Evolutionary conservation across 2,797 vertebrate species (phyloP).

Genomic region (Apogon hyalosoma): DNA sequence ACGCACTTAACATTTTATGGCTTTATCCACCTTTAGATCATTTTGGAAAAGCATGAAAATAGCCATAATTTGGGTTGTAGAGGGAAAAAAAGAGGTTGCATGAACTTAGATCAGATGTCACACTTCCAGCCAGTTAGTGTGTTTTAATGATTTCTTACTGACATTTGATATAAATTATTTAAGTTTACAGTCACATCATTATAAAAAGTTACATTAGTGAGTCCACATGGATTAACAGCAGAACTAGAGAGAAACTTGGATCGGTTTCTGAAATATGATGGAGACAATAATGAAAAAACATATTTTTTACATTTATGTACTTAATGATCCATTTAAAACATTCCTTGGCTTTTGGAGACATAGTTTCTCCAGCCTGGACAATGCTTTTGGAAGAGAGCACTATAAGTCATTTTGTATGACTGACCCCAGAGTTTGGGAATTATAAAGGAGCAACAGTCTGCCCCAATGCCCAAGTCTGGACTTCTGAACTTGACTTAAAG

Average conservation of each 20-base stretch:
- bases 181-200: conserved; percentile 12
- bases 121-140: conserved; percentile 14
- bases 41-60: not conserved
- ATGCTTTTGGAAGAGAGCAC: not conserved
- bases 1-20: conserved; percentile 12
- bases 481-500: too few species aligned
- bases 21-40: conserved; percentile 1
- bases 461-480: too few species aligned
- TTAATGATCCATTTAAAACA: conserved; percentile 11
- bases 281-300: not conserved
- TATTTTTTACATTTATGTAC: conserved; percentile 8
- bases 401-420: not conserved
- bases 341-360: conserved; percentile 1
- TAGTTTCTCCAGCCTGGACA: conserved; percentile 7
- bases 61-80: not conserved
- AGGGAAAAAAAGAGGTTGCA: not conserved
- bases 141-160: conserved; percentile 18
- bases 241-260: conserved; percentile 18
- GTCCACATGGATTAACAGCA: conserved; percentile 3
- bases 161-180: conserved; percentile 24
- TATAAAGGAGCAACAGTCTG: not conserved
- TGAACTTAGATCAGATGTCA: not conserved
- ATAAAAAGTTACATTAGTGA: conserved; percentile 8
- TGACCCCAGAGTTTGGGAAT: not conserved
- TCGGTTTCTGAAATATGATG: conserved; percentile 1